Conservation (phyloP, 2,888 invertebrate genomes). For the Ephialtes manifestator region DNA sequence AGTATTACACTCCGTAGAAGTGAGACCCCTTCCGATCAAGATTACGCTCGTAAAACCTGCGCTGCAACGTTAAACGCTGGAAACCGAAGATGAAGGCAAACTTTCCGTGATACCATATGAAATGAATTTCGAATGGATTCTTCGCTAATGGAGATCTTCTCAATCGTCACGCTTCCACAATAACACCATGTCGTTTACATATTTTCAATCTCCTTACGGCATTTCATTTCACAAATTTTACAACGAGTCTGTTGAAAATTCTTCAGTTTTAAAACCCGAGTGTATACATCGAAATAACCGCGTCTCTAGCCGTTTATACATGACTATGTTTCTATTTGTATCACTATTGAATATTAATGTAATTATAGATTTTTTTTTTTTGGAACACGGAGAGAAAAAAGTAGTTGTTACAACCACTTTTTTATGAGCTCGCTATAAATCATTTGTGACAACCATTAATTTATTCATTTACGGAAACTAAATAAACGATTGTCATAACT, state of each 20-base stretch:
- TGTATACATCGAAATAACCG: neutral
- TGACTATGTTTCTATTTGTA: neutral
- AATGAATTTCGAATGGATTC: constrained; percentile 42
- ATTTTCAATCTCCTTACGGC: constrained; percentile 4
- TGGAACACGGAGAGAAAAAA: too few relatives aligned
- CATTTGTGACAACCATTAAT: too few relatives aligned
- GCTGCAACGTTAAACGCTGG: constrained; percentile 21
- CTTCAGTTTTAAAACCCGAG: neutral
- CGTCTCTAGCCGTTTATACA: neutral
- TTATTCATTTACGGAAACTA: too few relatives aligned
- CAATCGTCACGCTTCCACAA: constrained; percentile 24
- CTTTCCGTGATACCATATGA: constrained; percentile 23
- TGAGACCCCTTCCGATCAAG: constrained; percentile 47
- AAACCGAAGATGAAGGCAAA: constrained; percentile 3
- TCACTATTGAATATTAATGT: neutral
- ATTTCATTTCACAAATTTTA: neutral
- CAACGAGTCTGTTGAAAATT: neutral
- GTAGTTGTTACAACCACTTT: too few relatives aligned
- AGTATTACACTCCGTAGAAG: constrained; percentile 5
- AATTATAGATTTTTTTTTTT: too few relatives aligned
- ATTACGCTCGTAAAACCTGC: constrained; percentile 56
- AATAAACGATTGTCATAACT: too few relatives aligned
- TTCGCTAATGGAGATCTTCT: constrained; percentile 52
- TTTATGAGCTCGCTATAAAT: too few relatives aligned
- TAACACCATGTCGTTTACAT: constrained; percentile 1